Evolutionary conservation across 1,140 invertebrate genomes (phyloP), one percentile per base, ranked within the genome.

Genomic region (Trichomalopsis sarcophagae): DNA sequence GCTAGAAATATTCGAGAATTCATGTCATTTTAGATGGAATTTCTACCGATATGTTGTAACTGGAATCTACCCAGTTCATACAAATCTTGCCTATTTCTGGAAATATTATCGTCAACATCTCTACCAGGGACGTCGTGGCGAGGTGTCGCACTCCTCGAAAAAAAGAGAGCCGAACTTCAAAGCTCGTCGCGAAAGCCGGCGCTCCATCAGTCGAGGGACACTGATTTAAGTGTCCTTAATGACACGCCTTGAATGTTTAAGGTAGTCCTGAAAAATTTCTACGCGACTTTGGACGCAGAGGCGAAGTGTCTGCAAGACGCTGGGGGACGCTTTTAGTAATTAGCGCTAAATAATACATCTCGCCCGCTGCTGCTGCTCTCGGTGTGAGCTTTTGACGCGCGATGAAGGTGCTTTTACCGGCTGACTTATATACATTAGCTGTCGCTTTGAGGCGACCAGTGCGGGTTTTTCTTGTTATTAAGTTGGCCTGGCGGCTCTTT

Each of bases 171-270:
- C 17, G n/a, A 44, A 75, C 17, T 75, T 75, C 13, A 75, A 75
- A 75, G 73, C 73, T 9, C 23, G 5, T 27, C 27, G 5, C 68
- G n/a, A 23, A 27, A 71, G 27, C 69, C 27, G n/a, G 69, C 6
- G 7, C 69, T 27, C 69, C 40, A 74, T 74, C 71, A 74, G 71
- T 21, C 6, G 44, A 44, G 50, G 9, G 30, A 21, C n/a, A 50
- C 50, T 79, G 77, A 79, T 79, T 79, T 66, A 79, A 79, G 77
- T 55, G 50, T 66, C 7, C 77, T 79, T 36, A 33, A 66, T 50
- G 27, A 36, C 1, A 27, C 50, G 50, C 77, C 50, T 55, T 79
- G 50, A 79, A 79, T 66, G 5, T 79, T 79, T 66, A 62, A 79
- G 55, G 50, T 23, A 33, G 36, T 40, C 76, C 36, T 62, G 23